Evolutionary conservation across 2,888 invertebrate species (phyloP).

Genomic region (Cabera pusaria): DNA sequence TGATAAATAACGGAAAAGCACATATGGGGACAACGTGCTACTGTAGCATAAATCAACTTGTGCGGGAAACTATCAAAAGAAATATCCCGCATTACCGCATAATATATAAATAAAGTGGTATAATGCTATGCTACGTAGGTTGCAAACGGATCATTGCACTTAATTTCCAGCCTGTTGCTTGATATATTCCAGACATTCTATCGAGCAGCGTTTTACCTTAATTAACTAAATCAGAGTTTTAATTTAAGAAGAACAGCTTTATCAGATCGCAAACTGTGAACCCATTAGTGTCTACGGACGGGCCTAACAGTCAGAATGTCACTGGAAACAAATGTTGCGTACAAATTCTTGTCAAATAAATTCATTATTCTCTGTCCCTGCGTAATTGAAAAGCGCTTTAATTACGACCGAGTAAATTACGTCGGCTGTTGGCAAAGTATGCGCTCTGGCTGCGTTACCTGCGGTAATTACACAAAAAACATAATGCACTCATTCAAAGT

Average conservation of each 20-base stretch:
- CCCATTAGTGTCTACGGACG: neutral
- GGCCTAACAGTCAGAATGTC: slow-evolving; percentile 21
- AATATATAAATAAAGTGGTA: neutral
- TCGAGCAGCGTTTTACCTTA: no score
- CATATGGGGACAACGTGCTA: slow-evolving; percentile 18
- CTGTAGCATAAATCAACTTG: slow-evolving; percentile 19
- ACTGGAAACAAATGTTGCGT: slow-evolving; percentile 24
- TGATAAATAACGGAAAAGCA: slow-evolving; percentile 27
- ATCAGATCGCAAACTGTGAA: slow-evolving; percentile 9
- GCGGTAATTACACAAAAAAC: slow-evolving; percentile 28
- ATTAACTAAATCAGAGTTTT: neutral
- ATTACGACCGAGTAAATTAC: slow-evolving; percentile 43
- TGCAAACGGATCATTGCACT: no score
- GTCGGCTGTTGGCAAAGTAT: slow-evolving; percentile 41
- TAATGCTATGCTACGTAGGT: no score
- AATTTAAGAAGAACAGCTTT: slow-evolving; percentile 16
- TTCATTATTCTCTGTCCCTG: slow-evolving; percentile 29
- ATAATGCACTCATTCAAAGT: slow-evolving; percentile 25
- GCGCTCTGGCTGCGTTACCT: slow-evolving; percentile 32
- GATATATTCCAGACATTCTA: no score
- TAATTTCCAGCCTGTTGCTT: no score
- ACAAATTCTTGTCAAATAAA: slow-evolving; percentile 32
- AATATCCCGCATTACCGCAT: slow-evolving; percentile 8
- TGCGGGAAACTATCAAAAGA: slow-evolving; percentile 13
- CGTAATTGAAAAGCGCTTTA: slow-evolving; percentile 46